Evolutionary conservation across 2,113 vertebrate species (phyloP).

Genomic region (Eidolon helvum): DNA sequence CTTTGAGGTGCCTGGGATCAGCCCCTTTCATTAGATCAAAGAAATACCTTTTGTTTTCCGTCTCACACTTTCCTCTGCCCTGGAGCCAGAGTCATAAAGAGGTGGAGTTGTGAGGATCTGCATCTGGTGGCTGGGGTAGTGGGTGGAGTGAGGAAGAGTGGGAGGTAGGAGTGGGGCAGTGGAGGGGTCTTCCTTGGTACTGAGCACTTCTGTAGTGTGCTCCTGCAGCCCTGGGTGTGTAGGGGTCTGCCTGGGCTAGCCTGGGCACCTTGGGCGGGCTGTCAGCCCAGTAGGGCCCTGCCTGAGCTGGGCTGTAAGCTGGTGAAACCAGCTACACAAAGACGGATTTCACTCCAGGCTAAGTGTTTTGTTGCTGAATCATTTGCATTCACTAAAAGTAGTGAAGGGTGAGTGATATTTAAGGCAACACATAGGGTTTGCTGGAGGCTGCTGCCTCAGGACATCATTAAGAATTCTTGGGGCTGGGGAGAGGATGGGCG

Average conservation of each 20-base stretch:
- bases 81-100: slow-evolving; percentile 63
- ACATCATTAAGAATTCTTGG: slow-evolving; percentile 72
- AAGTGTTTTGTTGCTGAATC: slow-evolving; percentile 74
- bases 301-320: neutral
- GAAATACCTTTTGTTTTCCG: slow-evolving; percentile 71
- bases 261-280: neutral
- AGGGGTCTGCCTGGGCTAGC: slow-evolving; percentile 31
- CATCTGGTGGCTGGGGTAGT: slow-evolving; percentile 15
- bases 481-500: slow-evolving; percentile 23
- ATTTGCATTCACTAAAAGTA: slow-evolving; percentile 74
- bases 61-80: slow-evolving; percentile 59
- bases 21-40: slow-evolving; percentile 73
- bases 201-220: neutral
- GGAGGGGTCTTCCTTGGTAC: neutral
- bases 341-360: slow-evolving; percentile 64
- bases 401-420: slow-evolving; percentile 53
- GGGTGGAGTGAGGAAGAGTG: neutral
- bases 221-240: neutral
- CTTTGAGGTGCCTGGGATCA: slow-evolving; percentile 65
- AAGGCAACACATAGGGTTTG: slow-evolving; percentile 40
- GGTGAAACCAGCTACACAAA: slow-evolving; percentile 50
- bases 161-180: neutral
- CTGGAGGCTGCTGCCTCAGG: slow-evolving; percentile 19
- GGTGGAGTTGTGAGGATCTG: slow-evolving; percentile 59
- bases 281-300: neutral